Conservation (phyloP, 2,888 invertebrate species). For the Gymnocheta viridis region DNA sequence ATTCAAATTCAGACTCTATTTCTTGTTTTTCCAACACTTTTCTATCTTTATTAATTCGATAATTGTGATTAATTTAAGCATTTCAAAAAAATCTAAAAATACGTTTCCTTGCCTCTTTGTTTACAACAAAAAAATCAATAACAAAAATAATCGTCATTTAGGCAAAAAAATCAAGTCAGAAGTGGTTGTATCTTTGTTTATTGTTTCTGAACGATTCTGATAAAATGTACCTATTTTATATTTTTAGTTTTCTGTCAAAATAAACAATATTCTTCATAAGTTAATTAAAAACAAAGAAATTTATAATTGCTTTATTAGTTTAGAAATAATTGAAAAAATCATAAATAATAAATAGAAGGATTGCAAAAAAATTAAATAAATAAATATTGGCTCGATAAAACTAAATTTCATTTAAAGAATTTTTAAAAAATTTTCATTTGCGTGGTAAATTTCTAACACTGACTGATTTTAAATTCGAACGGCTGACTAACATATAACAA, state of each 20-base stretch:
- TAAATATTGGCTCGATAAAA: not conserved
- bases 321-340: conserved; percentile 23
- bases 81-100: too few species aligned
- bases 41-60: too few species aligned
- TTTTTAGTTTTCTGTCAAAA: not conserved
- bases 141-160: too few species aligned
- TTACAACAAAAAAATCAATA: too few species aligned
- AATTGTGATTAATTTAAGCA: too few species aligned
- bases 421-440: conserved; percentile 39
- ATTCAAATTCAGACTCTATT: too few species aligned
- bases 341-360: conserved; percentile 26
- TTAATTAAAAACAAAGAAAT: conserved; percentile 29
- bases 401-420: conserved; percentile 12
- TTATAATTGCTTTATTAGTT: conserved; percentile 48
- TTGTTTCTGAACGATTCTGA: too few species aligned
- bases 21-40: too few species aligned
- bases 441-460: conserved; percentile 48
- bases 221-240: too few species aligned
- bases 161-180: too few species aligned
- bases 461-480: conserved; percentile 16
- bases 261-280: not conserved
- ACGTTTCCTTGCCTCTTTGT: too few species aligned
- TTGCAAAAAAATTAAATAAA: conserved; percentile 5
- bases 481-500: conserved; percentile 34
- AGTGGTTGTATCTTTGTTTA: too few species aligned